Evolutionary conservation across 2,888 invertebrate genomes (phyloP), one percentile per base, ranked within the genome.

Genomic region (Empis stercorea): DNA sequence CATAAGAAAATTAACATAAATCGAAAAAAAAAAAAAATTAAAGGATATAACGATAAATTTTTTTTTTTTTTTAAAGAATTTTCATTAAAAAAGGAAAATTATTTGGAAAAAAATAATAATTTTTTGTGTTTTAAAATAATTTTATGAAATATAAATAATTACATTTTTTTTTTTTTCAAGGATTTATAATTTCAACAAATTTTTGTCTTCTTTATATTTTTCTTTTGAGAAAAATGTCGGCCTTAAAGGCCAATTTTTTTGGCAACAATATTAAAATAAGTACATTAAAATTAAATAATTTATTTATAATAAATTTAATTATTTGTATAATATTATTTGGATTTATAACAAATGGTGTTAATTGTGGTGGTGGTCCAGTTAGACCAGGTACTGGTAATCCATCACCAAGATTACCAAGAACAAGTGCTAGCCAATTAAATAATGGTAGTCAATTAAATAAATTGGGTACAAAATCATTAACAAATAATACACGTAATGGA

Each of bases 401-500:
- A 51, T 63, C 76, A 57, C 66, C 75, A 54, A 70, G 76, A 41
- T 64, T 76, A 51, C 76, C 79, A 45, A 69, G 79, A 53, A 73
- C 79, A 54, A 75, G 79, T 61, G 74, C 79, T 55, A 76, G 69
- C 55, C 75, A 76, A 58, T 62, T 74, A 53, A 64, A 62, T 56
- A 65, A 61, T 59, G 66, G 62, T 60, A 56, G 46, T 57, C 56
- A 41, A 51, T 56, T 51, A 58, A 60, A 62, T 51, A 68, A 66
- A 57, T 58, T 61, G 54, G 60, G 63, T 50, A 55, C 63, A 48
- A 64, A 64, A 59, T 60, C 63, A 54, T 55, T 52, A 49, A 45
- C 62, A 49, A 68, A 67, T 57, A 59, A 59, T 51, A 65, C 65
- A 50, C 64, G 67, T 57, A 67, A 62, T 62, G 65, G 64, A 58